Evolutionary conservation across 2,113 vertebrate species (phyloP).

Genomic region (Myiagra hebetior): DNA sequence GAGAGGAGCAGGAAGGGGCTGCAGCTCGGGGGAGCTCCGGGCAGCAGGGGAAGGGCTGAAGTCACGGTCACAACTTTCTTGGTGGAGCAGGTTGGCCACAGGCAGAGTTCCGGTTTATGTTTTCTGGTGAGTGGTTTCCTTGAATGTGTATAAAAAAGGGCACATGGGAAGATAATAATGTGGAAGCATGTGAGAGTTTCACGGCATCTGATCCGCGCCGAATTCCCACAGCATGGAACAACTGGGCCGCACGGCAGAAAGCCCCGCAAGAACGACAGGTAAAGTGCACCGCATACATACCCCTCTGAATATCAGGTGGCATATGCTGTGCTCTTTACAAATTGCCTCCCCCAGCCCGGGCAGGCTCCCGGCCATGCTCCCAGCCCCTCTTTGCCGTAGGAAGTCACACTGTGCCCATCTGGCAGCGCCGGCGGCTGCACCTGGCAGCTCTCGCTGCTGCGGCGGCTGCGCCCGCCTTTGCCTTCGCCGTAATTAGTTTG

Average conservation of each 20-base stretch:
- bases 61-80: neutral
- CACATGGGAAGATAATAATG: neutral
- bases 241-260: neutral
- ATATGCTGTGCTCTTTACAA: neutral
- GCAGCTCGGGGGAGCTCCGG: fast-evolving
- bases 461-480: neutral
- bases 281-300: neutral
- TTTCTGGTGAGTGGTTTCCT: neutral
- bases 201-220: fast-evolving
- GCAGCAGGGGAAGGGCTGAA: neutral
- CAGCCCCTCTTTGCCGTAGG: neutral
- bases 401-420: conserved; percentile 40
- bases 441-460: neutral
- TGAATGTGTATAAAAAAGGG: neutral
- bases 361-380: neutral
- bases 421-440: neutral
- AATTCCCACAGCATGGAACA: neutral
- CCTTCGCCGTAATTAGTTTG: neutral
- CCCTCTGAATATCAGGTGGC: neutral
- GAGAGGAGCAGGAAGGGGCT: neutral
- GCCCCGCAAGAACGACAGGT: neutral
- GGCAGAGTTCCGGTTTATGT: neutral
- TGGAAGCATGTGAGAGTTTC: neutral
- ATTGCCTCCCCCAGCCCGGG: neutral
- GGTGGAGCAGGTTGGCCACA: neutral